Conservation (phyloP, 1,140 invertebrate genomes). For the Ceratosolen fusciceps region DNA sequence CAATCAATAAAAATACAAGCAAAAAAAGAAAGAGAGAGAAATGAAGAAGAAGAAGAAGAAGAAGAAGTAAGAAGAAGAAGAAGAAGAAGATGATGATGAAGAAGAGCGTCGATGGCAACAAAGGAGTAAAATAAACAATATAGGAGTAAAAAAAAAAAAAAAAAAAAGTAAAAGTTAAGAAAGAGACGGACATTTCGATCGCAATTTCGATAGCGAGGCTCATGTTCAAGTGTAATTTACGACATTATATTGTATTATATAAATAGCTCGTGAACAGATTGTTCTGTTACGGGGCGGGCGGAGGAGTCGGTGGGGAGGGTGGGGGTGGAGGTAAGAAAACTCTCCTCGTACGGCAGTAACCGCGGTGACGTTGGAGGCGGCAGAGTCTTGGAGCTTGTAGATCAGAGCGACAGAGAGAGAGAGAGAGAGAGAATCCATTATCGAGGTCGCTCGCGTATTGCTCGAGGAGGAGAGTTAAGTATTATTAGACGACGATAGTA, state of each 20-base stretch:
- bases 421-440: conserved; percentile 15
- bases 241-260: too few relatives aligned
- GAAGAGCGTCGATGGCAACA: too few relatives aligned
- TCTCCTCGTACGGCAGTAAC: too few relatives aligned
- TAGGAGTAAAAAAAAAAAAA: conserved; percentile 41
- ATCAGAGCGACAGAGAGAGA: too few relatives aligned
- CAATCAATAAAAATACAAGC: conserved; percentile 40
- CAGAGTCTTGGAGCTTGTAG: conserved; percentile 22
- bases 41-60: conserved; percentile 40
- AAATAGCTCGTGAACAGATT: conserved; percentile 27
- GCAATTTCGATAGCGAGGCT: conserved; percentile 12
- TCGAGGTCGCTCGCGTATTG: conserved; percentile 26
- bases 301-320: too few relatives aligned
- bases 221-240: conserved; percentile 27
- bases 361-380: too few relatives aligned
- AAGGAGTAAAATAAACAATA: too few relatives aligned
- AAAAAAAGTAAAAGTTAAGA: conserved; percentile 31
- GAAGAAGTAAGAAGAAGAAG: conserved; percentile 22
- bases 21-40: conserved; percentile 23
- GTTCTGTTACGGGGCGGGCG: too few relatives aligned
- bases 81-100: too few relatives aligned
- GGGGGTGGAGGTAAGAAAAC: too few relatives aligned
- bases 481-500: conserved; percentile 41
- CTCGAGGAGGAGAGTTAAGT: conserved; percentile 15
- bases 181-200: conserved; percentile 19